Percentiles rank a stretch among this genome's conserved stretches.
Conservation (phyloP, 1,140 invertebrate species). For the Danaus plexippus region DNA sequence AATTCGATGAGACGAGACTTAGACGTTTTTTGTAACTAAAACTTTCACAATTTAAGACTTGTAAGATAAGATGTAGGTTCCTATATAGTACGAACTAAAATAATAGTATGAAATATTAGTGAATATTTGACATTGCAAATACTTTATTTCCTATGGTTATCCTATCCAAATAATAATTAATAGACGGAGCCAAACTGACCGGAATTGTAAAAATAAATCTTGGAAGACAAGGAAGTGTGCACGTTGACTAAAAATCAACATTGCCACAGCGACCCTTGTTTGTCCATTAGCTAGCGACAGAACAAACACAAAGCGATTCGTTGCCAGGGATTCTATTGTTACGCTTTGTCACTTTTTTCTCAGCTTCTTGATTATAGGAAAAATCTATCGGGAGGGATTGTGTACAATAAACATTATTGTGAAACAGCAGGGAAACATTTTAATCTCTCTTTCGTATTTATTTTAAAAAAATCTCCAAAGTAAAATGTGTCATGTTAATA, state of each 20-base stretch:
- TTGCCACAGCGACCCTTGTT: slow-evolving; percentile 50
- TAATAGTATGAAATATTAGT: too few relatives aligned
- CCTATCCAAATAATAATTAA: slow-evolving; percentile 23
- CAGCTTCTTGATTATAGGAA: slow-evolving; percentile 8
- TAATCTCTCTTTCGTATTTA: too few relatives aligned
- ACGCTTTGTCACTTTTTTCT: slow-evolving; percentile 26
- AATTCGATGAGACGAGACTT: slow-evolving; percentile 8
- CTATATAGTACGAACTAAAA: too few relatives aligned
- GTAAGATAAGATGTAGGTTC: too few relatives aligned
- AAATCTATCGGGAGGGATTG: background rate
- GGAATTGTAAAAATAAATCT: slow-evolving; percentile 42
- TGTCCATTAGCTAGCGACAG: slow-evolving; percentile 58
- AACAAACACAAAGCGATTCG: slow-evolving; percentile 48
- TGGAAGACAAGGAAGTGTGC: slow-evolving; percentile 39
- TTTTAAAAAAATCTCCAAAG: too few relatives aligned
- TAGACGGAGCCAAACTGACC: slow-evolving; percentile 4
- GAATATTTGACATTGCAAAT: too few relatives aligned
- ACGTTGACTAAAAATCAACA: slow-evolving; percentile 60
- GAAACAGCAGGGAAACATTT: too few relatives aligned
- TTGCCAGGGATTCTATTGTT: slow-evolving; percentile 42
- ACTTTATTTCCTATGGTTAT: slow-evolving; percentile 13
- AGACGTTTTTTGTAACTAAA: slow-evolving; percentile 5
- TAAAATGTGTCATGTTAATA: too few relatives aligned
- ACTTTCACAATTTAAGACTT: too few relatives aligned
- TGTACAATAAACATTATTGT: slow-evolving; percentile 9